A percentile compares a stretch with the other conserved stretches of the same genome.
phyloP scores from a whole-genome alignment of 2,113 vertebrate genomes.

The Parotia lawesii region DNA sequence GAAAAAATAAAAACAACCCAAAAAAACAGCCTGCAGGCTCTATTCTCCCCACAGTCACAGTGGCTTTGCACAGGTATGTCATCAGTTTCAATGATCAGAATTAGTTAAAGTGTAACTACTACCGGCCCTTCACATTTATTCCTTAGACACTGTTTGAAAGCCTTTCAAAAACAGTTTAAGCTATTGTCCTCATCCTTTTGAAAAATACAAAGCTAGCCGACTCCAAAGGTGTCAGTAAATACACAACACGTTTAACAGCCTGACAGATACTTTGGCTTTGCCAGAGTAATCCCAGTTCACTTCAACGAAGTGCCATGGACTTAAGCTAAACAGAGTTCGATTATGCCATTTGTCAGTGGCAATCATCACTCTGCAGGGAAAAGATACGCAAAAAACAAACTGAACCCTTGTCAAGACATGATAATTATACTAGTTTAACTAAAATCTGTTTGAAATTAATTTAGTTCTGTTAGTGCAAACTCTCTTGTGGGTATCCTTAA shows the following conservation, averaged over 20 bases:
- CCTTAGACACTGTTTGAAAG: neutral
- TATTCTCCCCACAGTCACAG: neutral
- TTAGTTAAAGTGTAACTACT: neutral
- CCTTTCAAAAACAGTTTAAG: neutral
- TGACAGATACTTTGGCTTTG: neutral
- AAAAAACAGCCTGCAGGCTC: neutral
- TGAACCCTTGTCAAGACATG: neutral
- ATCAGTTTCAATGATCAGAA: neutral
- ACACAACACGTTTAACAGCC: neutral
- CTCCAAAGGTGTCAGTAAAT: neutral
- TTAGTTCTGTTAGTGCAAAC: neutral
- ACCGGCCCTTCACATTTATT: neutral
- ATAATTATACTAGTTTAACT: slow-evolving; percentile 25
- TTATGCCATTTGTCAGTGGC: neutral
- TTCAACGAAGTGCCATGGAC: neutral
- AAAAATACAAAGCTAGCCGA: neutral
- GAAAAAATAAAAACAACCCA: neutral
- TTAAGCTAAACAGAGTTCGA: neutral
- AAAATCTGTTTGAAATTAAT: slow-evolving; percentile 30
- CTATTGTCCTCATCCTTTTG: neutral
- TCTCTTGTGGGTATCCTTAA: neutral
- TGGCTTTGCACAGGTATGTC: neutral
- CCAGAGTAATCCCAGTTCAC: neutral
- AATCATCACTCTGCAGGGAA: neutral
- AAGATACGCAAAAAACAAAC: neutral